phyloP scores from a whole-genome alignment of 2,888 invertebrate genomes.

The Phorcus lineatus region DNA sequence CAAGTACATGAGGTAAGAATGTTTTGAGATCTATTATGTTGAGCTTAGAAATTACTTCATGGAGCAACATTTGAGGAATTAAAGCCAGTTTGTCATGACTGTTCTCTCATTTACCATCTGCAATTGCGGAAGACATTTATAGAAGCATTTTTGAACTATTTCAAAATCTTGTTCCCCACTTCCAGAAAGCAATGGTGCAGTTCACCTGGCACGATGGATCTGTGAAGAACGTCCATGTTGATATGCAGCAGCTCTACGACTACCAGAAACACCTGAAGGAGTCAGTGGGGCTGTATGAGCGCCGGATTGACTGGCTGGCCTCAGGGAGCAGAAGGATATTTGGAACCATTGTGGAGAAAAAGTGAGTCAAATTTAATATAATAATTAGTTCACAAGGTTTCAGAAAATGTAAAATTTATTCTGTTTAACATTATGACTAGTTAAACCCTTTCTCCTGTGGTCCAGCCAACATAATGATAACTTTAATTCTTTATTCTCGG shows the following conservation, averaged over 20 bases:
- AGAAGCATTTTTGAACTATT: neutral
- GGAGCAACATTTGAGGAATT: no score
- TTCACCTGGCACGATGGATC: conserved; percentile 76
- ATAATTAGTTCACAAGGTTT: neutral
- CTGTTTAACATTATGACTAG: no score
- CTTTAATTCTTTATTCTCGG: no score
- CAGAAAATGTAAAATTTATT: no score
- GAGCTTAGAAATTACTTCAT: no score
- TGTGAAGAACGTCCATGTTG: conserved; percentile 75
- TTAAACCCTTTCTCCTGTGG: no score
- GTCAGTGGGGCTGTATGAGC: conserved; percentile 72
- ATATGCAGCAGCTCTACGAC: conserved; percentile 75
- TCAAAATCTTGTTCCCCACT: neutral
- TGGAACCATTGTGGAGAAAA: conserved; percentile 74
- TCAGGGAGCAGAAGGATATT: conserved; percentile 73
- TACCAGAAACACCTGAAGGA: conserved; percentile 75
- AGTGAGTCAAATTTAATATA: conserved; percentile 54
- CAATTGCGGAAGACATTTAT: neutral
- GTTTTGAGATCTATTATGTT: no score
- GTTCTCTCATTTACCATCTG: neutral
- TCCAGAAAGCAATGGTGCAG: conserved; percentile 75
- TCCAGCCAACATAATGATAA: no score
- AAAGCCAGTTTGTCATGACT: no score
- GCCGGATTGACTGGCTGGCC: conserved; percentile 74
- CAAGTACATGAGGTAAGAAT: conserved; percentile 73